Evolutionary conservation across 1,140 invertebrate species (phyloP).

Genomic region (Varroa destructor): DNA sequence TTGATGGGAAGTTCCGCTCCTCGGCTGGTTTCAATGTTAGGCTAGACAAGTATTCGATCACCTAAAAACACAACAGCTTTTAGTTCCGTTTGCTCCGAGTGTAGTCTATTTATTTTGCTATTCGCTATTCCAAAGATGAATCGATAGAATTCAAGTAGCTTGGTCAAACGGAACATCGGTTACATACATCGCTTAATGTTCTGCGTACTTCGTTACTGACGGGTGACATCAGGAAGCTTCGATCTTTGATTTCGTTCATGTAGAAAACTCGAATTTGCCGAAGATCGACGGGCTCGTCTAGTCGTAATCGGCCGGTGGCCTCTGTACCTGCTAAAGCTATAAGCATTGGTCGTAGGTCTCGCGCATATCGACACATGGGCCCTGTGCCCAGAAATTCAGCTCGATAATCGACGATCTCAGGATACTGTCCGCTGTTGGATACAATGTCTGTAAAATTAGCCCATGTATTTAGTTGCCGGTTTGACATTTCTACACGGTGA

Average conservation of each 20-base stretch:
- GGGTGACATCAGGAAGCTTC: slow-evolving; percentile 24
- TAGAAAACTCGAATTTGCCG: slow-evolving; percentile 64
- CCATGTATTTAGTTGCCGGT: neutral
- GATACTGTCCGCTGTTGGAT: slow-evolving; percentile 39
- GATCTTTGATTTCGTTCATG: slow-evolving; percentile 61
- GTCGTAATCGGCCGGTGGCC: slow-evolving; percentile 48
- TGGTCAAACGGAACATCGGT: neutral
- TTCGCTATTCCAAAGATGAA: too few species aligned
- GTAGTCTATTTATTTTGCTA: too few species aligned
- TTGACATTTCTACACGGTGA: too few species aligned
- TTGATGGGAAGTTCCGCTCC: slow-evolving; percentile 2
- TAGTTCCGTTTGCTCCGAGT: too few species aligned
- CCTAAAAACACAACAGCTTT: neutral
- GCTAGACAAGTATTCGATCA: neutral
- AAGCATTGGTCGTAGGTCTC: slow-evolving; percentile 40
- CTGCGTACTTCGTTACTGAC: slow-evolving; percentile 24
- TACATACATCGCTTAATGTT: slow-evolving; percentile 25
- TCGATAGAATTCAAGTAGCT: too few species aligned
- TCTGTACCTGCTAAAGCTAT: slow-evolving; percentile 35
- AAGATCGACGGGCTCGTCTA: slow-evolving; percentile 55
- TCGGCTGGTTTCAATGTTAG: slow-evolving; percentile 11
- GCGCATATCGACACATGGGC: slow-evolving; percentile 45
- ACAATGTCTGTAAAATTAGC: slow-evolving; percentile 35
- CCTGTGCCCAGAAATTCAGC: slow-evolving; percentile 40
- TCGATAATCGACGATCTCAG: slow-evolving; percentile 22